Evolutionary conservation across 2,888 invertebrate species (phyloP).

Genomic region (Drosophila melanosoma): DNA sequence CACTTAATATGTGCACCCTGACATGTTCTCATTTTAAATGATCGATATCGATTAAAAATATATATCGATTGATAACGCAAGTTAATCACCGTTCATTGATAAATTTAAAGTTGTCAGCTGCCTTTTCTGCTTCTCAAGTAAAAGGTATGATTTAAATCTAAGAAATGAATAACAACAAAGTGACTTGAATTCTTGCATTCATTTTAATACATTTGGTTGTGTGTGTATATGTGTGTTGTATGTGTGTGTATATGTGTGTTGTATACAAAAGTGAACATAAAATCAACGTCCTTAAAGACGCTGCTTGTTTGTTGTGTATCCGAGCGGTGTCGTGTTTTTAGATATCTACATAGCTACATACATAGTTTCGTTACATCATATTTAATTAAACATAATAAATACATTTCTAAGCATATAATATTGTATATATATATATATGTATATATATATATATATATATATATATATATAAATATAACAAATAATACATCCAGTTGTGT

Average conservation of each 20-base stretch:
- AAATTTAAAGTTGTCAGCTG: background rate
- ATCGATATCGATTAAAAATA: conserved; percentile 18
- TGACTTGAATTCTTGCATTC: conserved; percentile 54
- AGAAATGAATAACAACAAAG: background rate
- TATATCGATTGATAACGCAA: conserved; percentile 5
- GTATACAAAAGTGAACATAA: conserved; percentile 75
- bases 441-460: conserved; percentile 56
- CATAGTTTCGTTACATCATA: conserved; percentile 57
- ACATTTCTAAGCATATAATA: conserved; percentile 67
- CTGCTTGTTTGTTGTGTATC: conserved; percentile 29
- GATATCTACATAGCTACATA: conserved; percentile 77
- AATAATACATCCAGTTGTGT: conserved; percentile 70
- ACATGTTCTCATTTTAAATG: background rate
- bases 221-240: conserved; percentile 48
- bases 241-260: conserved; percentile 50
- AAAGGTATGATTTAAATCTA: background rate
- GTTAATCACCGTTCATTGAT: background rate
- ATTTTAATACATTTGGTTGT: conserved; percentile 73
- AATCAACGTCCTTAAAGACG: conserved; percentile 60
- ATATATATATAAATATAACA: conserved; percentile 69
- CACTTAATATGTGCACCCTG: background rate
- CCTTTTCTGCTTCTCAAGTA: background rate
- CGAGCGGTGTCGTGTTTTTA: conserved; percentile 36
- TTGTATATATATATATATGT: conserved; percentile 59
- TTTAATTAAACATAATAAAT: conserved; percentile 76